A percentile compares a stretch with the other conserved stretches of the same genome.
Conservation (phyloP, 2,797 vertebrate genomes). For the Alosa sapidissima region DNA sequence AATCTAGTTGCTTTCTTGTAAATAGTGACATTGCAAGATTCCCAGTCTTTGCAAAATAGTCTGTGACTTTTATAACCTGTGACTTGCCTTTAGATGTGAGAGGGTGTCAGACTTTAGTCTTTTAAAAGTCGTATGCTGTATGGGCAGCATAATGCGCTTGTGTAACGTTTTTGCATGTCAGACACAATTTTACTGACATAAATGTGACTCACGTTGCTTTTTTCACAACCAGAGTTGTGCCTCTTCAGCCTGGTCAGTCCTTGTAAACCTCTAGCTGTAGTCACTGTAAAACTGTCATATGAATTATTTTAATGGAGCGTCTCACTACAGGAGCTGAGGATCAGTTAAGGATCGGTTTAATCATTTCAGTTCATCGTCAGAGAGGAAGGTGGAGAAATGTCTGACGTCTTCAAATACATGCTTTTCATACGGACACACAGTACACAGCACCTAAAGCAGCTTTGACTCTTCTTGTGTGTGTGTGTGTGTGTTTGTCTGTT, state of each 20-base stretch:
- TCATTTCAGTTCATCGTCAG: neutral
- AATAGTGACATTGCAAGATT: no score
- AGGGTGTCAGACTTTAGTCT: no score
- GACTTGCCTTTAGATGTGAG: neutral
- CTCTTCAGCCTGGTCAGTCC: neutral
- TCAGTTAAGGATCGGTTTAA: neutral
- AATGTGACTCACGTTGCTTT: neutral
- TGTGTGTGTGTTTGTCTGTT: neutral
- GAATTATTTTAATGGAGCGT: neutral
- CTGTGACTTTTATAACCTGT: no score
- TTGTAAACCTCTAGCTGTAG: neutral
- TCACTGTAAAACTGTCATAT: conserved; percentile 1
- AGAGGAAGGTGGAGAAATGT: neutral
- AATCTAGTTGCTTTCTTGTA: no score
- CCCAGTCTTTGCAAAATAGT: no score
- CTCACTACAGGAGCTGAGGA: neutral
- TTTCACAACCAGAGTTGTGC: neutral
- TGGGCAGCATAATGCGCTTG: no score
- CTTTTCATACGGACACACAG: neutral
- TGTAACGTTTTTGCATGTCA: neutral
- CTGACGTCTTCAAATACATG: neutral
- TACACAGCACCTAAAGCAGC: neutral
- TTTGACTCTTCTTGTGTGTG: neutral
- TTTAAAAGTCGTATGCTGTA: no score
- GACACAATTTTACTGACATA: no score